Evolutionary conservation across 2,113 vertebrate species (phyloP), one percentile per base, ranked within the genome.

Genomic region (Dicrurus megarhynchus): DNA sequence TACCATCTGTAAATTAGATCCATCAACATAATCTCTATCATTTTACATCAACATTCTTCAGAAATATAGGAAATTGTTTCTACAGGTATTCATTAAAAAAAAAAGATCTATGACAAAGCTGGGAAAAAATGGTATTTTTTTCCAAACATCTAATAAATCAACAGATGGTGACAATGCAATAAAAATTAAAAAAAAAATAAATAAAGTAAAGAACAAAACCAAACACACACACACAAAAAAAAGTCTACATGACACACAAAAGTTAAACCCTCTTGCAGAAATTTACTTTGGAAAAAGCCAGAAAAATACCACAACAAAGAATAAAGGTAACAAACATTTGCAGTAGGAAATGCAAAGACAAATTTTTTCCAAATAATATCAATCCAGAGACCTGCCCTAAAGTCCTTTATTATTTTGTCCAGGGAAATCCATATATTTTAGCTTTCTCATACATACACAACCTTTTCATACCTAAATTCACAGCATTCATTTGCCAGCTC

Each of bases 41-140:
- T 89, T 97, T 97, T 96, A 89, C 35, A 90, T 79, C 55, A 95
- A 35, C 32, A 41, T 42, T 83, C n/a, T 86, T 32, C 32, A 92
- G 52, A 95, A 52, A 77, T 28, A 46, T 13, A 50, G 47, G 32
- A 78, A 69, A 55, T 18, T 70, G 1, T 39, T 81, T 85, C 52
- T 57, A 63, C 57, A 86, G 26, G 76, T 93, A 76, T 88, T 74
- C 32, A 47, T 44, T 70, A 47, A 70, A 74, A 61, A 49, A 84
- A 71, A 46, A 8, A 56, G 82, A 78, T 0, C 0, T 30, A 76
- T 85, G 53, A 50, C 11, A 97, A 96, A 96, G 17, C 68, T 64
- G 6, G 20, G 42, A 74, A 11, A 64, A 91, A 94, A 88, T 24
- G 23, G 4, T 81, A 32, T 89, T 65, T 84, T 84, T 84, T 90